A percentile compares a stretch with the other conserved stretches of the same genome.
These are phyloP conservation scores for Limnothrissa miodon DNA, from an alignment of 2,113 vertebrate species.

Conservation along the genomic window DNA sequence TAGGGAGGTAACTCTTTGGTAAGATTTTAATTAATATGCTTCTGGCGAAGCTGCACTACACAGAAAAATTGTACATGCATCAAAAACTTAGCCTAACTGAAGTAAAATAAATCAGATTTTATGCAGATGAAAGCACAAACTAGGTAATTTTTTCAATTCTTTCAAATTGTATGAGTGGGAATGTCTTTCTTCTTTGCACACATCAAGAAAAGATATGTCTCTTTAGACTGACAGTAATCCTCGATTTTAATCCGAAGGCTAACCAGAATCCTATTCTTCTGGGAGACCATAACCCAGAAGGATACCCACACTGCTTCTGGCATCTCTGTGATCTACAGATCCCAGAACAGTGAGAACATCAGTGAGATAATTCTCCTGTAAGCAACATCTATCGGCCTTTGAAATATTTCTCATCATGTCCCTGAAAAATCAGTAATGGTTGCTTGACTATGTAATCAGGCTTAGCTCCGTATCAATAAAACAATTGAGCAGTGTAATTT, in stretches of 20 bases:
- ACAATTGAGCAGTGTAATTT: not conserved
- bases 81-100: not conserved
- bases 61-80: not conserved
- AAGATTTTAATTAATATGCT: not conserved
- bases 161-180: not conserved
- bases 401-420: not conserved
- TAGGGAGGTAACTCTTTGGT: not conserved
- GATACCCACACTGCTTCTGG: not conserved
- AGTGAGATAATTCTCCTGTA: not conserved
- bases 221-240: not conserved
- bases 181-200: not conserved
- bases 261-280: not conserved
- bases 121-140: not conserved
- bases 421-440: not conserved
- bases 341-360: not conserved
- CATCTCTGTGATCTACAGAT: not conserved
- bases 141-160: not conserved
- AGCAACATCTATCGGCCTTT: conserved; percentile 1
- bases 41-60: not conserved
- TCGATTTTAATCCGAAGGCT: not conserved
- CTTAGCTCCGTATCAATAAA: not conserved
- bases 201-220: not conserved
- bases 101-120: not conserved
- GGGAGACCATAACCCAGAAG: not conserved
- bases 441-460: not conserved